Evolutionary conservation across 2,113 vertebrate species (phyloP).

Genomic region (Vireo altiloquus): DNA sequence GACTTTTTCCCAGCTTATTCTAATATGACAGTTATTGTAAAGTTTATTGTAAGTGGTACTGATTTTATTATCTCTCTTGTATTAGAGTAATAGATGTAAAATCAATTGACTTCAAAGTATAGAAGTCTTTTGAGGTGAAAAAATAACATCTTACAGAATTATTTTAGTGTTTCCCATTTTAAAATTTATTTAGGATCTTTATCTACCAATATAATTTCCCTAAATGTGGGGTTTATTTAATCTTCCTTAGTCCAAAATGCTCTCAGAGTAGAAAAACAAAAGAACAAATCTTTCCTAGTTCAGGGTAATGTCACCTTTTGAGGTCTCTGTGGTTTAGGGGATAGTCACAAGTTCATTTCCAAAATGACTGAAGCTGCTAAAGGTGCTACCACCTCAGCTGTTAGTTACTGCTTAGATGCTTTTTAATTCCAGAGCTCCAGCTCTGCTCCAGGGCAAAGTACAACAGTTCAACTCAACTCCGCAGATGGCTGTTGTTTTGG

Average conservation of each 20-base stretch:
- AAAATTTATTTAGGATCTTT: background rate
- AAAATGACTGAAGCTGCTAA: background rate
- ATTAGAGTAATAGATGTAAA: background rate
- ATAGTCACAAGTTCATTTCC: background rate
- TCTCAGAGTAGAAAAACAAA: background rate
- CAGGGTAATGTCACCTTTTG: background rate
- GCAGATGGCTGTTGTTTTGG: background rate
- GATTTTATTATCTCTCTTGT: background rate
- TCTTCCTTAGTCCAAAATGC: background rate
- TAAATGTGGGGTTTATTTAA: background rate
- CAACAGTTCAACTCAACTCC: background rate
- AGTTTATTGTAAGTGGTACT: background rate
- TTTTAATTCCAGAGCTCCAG: background rate
- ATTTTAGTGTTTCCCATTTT: background rate
- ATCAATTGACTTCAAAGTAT: background rate
- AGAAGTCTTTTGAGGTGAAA: background rate
- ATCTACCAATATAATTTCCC: background rate
- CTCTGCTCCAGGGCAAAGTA: background rate
- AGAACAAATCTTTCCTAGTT: background rate
- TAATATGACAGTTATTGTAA: background rate
- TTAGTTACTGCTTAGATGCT: background rate
- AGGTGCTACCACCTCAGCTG: background rate
- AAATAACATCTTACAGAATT: background rate
- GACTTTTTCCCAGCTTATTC: background rate
- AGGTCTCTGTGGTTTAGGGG: background rate